Conservation (phyloP, 2,888 invertebrate genomes). For the Embidobia sp. region DNA sequence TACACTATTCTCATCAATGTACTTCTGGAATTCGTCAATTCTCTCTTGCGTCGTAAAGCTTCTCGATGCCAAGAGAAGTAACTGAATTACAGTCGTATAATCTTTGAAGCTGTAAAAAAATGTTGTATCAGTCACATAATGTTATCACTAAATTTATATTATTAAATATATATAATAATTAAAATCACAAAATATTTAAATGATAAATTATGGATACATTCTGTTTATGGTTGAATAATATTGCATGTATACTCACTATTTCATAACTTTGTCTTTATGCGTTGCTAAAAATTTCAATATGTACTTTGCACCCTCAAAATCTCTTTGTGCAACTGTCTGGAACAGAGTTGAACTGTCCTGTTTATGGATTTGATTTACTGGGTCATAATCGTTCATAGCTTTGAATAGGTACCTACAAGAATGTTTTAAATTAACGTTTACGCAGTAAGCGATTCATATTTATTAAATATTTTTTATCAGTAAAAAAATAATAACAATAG, state of each 20-base stretch:
- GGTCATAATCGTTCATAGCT: slow-evolving; percentile 40
- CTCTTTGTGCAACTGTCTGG: slow-evolving; percentile 10
- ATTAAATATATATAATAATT: too few relatives aligned
- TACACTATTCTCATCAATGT: slow-evolving; percentile 25
- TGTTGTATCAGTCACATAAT: too few relatives aligned
- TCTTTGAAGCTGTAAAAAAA: slow-evolving; percentile 39
- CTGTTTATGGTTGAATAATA: too few relatives aligned
- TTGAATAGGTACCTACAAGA: slow-evolving; percentile 37
- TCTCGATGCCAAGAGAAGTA: slow-evolving; percentile 22
- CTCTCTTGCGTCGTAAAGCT: slow-evolving; percentile 39
- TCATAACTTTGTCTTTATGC: slow-evolving; percentile 25
- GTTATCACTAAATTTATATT: too few relatives aligned
- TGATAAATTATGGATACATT: too few relatives aligned
- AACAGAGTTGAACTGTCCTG: slow-evolving; percentile 41
- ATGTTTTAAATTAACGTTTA: too few relatives aligned
- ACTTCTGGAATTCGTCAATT: slow-evolving; percentile 34
- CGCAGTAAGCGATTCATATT: too few relatives aligned
- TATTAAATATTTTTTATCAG: not conserved
- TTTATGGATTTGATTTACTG: slow-evolving; percentile 46
- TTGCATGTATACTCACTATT: slow-evolving; percentile 45
- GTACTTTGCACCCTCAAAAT: slow-evolving; percentile 17
- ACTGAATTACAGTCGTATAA: slow-evolving; percentile 3
- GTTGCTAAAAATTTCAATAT: slow-evolving; percentile 39
- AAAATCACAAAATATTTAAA: too few relatives aligned
- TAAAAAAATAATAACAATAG: not conserved